Conservation (phyloP, 2,888 invertebrate species). For the Torymus auratus region DNA sequence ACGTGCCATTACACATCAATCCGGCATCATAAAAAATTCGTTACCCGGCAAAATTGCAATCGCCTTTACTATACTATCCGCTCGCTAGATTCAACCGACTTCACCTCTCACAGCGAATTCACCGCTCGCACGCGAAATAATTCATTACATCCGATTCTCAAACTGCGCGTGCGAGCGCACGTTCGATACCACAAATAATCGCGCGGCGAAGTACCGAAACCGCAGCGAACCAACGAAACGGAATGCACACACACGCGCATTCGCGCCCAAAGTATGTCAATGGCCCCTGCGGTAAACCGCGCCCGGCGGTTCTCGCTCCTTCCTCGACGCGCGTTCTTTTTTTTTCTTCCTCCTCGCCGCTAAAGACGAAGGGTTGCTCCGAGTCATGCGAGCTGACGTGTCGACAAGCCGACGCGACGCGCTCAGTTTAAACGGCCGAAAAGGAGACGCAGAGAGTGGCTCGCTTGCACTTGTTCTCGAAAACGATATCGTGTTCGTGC, state of each 20-base stretch:
- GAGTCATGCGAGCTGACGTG: conserved; percentile 74
- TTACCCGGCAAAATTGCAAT: too few species aligned
- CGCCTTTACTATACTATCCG: too few species aligned
- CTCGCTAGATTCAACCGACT: too few species aligned
- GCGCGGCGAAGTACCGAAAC: conserved; percentile 45
- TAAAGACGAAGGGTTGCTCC: conserved; percentile 61
- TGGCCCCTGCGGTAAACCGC: conserved; percentile 72
- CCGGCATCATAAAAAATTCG: too few species aligned
- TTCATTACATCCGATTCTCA: conserved; percentile 65
- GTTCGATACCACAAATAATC: conserved; percentile 34
- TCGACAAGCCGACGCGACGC: conserved; percentile 66
- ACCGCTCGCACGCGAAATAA: conserved; percentile 57
- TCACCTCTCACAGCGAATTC: neutral
- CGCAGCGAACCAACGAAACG: conserved; percentile 54
- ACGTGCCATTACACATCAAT: too few species aligned
- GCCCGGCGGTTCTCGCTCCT: neutral
- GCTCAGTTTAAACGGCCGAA: conserved; percentile 36
- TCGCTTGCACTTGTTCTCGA: conserved; percentile 51
- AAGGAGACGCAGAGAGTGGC: conserved; percentile 18
- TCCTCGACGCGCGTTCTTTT: conserved; percentile 17
- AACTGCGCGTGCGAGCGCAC: conserved; percentile 65
- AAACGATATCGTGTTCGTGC: conserved; percentile 46
- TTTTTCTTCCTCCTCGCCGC: conserved; percentile 41
- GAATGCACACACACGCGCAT: conserved; percentile 60
- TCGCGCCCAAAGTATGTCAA: conserved; percentile 73